Evolutionary conservation across 2,113 vertebrate genomes (phyloP).

Genomic region (Melozone crissalis): DNA sequence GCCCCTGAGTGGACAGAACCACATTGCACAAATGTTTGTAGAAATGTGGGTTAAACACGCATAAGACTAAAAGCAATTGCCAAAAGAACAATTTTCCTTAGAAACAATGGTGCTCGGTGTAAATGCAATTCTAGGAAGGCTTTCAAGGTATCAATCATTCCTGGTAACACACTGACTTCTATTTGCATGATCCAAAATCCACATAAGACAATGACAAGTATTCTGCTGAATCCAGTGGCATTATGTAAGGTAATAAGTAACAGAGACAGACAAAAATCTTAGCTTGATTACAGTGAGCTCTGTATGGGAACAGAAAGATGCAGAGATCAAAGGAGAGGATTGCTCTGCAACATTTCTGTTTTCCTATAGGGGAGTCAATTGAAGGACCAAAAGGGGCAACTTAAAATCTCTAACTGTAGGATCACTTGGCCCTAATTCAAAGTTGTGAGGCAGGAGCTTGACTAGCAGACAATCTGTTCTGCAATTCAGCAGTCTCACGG

Average conservation of each 20-base stretch:
- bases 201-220: background rate
- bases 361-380: background rate
- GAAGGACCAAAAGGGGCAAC: background rate
- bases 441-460: background rate
- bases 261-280: background rate
- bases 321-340: background rate
- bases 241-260: background rate
- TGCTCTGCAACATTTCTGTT: background rate
- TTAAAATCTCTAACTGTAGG: background rate
- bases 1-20: background rate
- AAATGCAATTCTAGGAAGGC: background rate
- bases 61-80: background rate
- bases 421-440: background rate
- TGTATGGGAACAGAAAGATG: background rate
- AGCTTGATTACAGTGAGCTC: background rate
- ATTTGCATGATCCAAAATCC: background rate
- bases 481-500: background rate
- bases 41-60: background rate
- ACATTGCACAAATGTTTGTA: background rate
- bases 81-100: background rate
- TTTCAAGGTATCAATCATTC: background rate
- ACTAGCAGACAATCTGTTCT: background rate
- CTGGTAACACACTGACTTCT: background rate
- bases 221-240: background rate
- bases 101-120: background rate